These are phyloP conservation scores for Acanthosepion pharaonis DNA, from an alignment of 2,888 invertebrate species.

Conservation along the genomic window DNA sequence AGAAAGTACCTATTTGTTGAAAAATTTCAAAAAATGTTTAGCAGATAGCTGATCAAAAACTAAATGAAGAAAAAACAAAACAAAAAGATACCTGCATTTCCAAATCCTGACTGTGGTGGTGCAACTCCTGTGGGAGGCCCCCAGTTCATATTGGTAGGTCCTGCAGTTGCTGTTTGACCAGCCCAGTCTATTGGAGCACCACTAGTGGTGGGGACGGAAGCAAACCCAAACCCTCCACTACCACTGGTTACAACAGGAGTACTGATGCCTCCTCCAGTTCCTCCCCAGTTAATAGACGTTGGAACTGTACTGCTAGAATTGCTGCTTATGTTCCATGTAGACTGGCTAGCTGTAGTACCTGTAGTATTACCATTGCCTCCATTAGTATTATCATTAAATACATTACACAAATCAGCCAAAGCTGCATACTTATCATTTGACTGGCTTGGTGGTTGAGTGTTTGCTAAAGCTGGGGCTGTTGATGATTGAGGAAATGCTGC, in stretches of 20 bases:
- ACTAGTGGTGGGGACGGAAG: constrained; percentile 41
- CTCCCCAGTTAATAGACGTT: constrained; percentile 39
- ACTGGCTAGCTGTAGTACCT: neutral
- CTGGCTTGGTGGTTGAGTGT: constrained; percentile 49
- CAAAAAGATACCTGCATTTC: constrained; percentile 2
- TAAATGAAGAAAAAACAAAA: neutral
- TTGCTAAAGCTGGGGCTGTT: constrained; percentile 22
- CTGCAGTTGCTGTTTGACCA: constrained; percentile 49
- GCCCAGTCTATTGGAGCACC: constrained; percentile 38
- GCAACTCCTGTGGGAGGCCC: constrained; percentile 47
- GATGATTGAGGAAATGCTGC: constrained; percentile 14
- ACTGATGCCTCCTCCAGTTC: neutral
- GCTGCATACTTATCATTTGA: constrained; percentile 91
- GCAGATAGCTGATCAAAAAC: neutral
- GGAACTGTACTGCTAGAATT: constrained; percentile 6
- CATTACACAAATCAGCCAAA: constrained; percentile 89
- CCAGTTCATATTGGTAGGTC: constrained; percentile 52
- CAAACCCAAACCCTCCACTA: constrained; percentile 41
- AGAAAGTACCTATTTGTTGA: neutral
- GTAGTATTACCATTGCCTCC: neutral
- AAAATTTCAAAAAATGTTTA: neutral
- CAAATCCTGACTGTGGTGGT: constrained; percentile 40
- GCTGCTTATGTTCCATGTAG: constrained; percentile 36
- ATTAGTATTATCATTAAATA: constrained; percentile 73
- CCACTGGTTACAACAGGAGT: neutral